Percentiles rank a stretch among this genome's conserved stretches.
phyloP scores from a whole-genome alignment of 2,888 invertebrate genomes.

The Meliscaeva auricollis region DNA sequence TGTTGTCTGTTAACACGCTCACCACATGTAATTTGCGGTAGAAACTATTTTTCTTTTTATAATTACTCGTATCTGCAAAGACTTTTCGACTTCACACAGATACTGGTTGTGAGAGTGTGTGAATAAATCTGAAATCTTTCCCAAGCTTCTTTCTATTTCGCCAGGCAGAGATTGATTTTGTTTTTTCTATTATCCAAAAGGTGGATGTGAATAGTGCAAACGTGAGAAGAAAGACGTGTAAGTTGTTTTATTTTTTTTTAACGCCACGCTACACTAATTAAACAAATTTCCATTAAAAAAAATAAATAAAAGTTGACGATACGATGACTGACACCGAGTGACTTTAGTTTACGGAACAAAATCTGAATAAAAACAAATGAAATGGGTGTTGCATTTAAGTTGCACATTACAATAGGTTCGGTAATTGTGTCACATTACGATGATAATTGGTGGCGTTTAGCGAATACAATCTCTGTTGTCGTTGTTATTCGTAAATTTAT shows the following conservation, averaged over 20 bases:
- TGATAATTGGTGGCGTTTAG: slow-evolving; percentile 72
- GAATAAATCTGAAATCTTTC: slow-evolving; percentile 35
- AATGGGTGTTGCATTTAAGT: slow-evolving; percentile 56
- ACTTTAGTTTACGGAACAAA: slow-evolving; percentile 1
- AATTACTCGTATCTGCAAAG: slow-evolving; percentile 25
- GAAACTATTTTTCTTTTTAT: slow-evolving; percentile 54
- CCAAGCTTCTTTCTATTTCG: slow-evolving; percentile 23
- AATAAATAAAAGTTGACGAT: not conserved
- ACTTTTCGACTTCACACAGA: slow-evolving; percentile 23
- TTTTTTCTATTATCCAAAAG: not conserved
- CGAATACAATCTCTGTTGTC: slow-evolving; percentile 4
- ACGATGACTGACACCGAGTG: slow-evolving; percentile 6
- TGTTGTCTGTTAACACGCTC: slow-evolving; percentile 40
- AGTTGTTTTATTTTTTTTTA: slow-evolving; percentile 7
- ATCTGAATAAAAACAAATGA: not conserved
- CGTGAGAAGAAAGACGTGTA: not conserved
- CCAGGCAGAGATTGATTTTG: slow-evolving; percentile 19
- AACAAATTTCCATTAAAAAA: slow-evolving; percentile 60
- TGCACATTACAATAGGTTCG: slow-evolving; percentile 60
- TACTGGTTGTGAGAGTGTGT: slow-evolving; percentile 39
- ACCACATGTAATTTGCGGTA: slow-evolving; percentile 46
- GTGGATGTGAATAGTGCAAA: not conserved
- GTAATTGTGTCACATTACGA: slow-evolving; percentile 66
- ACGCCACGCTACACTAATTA: slow-evolving; percentile 65
- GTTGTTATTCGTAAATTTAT: not conserved